Percentiles rank a stretch among this genome's conserved stretches.
Conservation (phyloP, 2,888 invertebrate species). For the Hanleya hanleyi region DNA sequence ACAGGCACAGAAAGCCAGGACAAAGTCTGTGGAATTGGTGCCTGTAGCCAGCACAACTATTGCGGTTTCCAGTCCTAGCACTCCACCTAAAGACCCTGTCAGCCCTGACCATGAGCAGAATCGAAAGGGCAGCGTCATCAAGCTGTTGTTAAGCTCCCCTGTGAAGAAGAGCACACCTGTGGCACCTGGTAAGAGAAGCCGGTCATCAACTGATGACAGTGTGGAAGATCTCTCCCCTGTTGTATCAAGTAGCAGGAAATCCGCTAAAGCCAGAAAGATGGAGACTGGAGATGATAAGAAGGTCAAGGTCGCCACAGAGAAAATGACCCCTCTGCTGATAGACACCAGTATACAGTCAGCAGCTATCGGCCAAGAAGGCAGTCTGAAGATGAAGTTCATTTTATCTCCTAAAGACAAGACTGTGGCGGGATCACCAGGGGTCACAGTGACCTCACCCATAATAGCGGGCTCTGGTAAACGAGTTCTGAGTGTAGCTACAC, state of each 20-base stretch:
- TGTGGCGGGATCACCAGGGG: background rate
- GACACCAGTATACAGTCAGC: background rate
- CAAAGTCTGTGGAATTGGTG: background rate
- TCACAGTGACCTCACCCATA: background rate
- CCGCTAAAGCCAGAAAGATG: background rate
- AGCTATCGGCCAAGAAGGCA: slow-evolving; percentile 17
- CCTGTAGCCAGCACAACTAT: background rate
- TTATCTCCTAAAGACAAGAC: slow-evolving; percentile 35
- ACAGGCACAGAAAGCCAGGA: background rate
- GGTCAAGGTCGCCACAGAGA: background rate
- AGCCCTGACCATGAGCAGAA: background rate
- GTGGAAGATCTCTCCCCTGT: background rate
- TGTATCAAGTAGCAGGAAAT: background rate
- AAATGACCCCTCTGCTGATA: background rate
- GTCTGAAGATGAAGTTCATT: slow-evolving; percentile 44
- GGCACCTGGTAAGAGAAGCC: slow-evolving; percentile 19
- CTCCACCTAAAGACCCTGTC: background rate
- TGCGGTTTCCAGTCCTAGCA: background rate
- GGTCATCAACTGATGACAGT: background rate
- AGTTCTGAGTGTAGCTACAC: background rate
- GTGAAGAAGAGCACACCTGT: slow-evolving; percentile 48
- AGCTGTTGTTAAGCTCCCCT: slow-evolving; percentile 61
- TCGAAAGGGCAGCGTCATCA: slow-evolving; percentile 58
- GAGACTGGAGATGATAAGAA: background rate
- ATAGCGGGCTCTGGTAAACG: background rate